A percentile compares a stretch with the other conserved stretches of the same genome.
phyloP scores from a whole-genome alignment of 2,888 invertebrate genomes.

The Orchesellides sinensis region DNA sequence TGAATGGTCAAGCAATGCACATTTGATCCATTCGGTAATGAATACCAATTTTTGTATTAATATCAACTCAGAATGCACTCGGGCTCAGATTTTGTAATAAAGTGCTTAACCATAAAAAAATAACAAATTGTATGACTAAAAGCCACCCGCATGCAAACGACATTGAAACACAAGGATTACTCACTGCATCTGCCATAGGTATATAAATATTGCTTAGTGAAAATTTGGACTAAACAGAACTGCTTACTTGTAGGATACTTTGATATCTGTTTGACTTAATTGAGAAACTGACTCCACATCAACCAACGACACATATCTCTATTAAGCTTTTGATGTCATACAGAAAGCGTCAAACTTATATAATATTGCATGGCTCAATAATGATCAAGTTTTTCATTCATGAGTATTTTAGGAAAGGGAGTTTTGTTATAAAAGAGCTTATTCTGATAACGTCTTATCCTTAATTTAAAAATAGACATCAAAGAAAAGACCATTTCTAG shows the following conservation, averaged over 20 bases:
- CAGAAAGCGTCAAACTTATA: background rate
- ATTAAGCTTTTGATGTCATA: background rate
- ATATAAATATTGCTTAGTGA: background rate
- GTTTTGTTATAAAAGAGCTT: background rate
- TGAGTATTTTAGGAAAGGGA: conserved; percentile 41
- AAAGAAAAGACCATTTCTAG: background rate
- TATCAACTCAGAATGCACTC: background rate
- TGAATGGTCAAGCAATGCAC: conserved; percentile 38
- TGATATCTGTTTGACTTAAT: background rate
- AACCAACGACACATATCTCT: background rate
- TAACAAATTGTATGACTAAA: background rate
- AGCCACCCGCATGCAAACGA: conserved; percentile 68
- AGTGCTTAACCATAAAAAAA: background rate
- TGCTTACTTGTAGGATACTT: background rate
- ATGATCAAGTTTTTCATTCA: conserved; percentile 33
- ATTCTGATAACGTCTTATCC: too few relatives aligned
- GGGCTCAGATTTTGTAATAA: background rate
- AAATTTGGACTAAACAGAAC: background rate
- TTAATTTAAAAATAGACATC: background rate
- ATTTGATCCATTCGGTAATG: conserved; percentile 36
- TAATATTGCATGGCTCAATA: too few relatives aligned
- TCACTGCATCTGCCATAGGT: background rate
- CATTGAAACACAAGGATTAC: conserved; percentile 64
- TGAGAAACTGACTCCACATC: background rate
- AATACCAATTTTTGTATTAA: conserved; percentile 39